Evolutionary conservation across 1,140 invertebrate species (phyloP).

Genomic region (Drosophila biarmipes): DNA sequence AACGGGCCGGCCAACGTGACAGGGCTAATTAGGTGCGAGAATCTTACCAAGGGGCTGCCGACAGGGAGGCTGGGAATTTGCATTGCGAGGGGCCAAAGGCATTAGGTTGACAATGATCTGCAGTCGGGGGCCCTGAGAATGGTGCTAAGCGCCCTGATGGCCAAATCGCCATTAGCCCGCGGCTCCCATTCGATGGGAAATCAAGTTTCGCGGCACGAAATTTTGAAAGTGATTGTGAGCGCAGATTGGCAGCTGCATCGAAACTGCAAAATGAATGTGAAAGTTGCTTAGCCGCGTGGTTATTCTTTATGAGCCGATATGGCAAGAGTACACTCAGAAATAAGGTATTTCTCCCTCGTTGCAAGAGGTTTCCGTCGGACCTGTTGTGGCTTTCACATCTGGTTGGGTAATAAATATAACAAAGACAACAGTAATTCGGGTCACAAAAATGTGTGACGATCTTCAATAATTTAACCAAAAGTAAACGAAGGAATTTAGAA

Average conservation of each 20-base stretch:
- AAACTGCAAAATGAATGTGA: conserved; percentile 76
- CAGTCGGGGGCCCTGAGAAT: conserved; percentile 46
- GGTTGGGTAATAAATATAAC: neutral
- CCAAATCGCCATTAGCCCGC: conserved; percentile 7
- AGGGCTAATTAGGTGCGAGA: conserved; percentile 71
- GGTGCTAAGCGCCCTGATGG: conserved; percentile 48
- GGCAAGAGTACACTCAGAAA: conserved; percentile 19
- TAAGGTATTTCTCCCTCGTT: neutral
- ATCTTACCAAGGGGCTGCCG: conserved; percentile 31
- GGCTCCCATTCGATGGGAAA: conserved; percentile 43
- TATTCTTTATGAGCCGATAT: conserved; percentile 36
- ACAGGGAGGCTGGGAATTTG: conserved; percentile 38
- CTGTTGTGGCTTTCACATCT: conserved; percentile 24
- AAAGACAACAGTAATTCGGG: neutral
- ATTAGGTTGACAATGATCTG: conserved; percentile 32
- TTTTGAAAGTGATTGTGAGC: conserved; percentile 72
- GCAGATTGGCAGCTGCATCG: conserved; percentile 57
- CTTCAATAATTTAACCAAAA: too few species aligned
- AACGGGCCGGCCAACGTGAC: conserved; percentile 55
- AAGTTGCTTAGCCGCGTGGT: conserved; percentile 59
- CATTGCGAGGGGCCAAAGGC: conserved; percentile 27
- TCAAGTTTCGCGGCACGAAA: conserved; percentile 32
- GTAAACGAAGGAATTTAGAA: too few species aligned
- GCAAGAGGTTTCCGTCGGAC: conserved; percentile 1
- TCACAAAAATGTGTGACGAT: neutral